Evolutionary conservation across 2,888 invertebrate genomes (phyloP).

Genomic region (Entomobrya multifasciata): DNA sequence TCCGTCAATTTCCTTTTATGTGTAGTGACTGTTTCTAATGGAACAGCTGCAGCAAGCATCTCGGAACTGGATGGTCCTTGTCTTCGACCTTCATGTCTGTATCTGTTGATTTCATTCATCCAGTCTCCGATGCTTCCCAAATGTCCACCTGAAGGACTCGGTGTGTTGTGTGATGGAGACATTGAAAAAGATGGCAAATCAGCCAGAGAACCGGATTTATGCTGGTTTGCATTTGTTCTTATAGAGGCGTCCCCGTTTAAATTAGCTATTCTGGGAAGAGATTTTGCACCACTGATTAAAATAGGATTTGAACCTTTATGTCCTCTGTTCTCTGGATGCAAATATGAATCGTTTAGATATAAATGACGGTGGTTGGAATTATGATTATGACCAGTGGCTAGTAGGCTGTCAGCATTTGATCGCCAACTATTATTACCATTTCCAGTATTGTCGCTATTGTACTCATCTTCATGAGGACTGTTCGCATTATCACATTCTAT

Average conservation of each 20-base stretch:
- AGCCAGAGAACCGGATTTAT: constrained; percentile 67
- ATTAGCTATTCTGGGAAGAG: constrained; percentile 64
- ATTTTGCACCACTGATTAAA: constrained; percentile 70
- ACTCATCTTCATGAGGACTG: not conserved
- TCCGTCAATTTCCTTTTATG: constrained; percentile 24
- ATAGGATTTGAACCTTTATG: constrained; percentile 17
- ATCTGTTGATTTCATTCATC: constrained; percentile 85
- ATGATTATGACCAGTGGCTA: constrained; percentile 23
- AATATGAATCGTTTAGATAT: constrained; percentile 26
- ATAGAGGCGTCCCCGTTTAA: not conserved
- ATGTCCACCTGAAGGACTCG: constrained; percentile 36
- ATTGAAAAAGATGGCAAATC: constrained; percentile 34
- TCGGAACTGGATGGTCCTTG: constrained; percentile 86
- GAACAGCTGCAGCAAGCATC: constrained; percentile 87
- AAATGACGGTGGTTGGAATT: not conserved
- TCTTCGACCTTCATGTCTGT: constrained; percentile 86
- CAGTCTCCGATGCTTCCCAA: constrained; percentile 88
- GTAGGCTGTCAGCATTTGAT: constrained; percentile 44
- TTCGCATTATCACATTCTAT: constrained; percentile 47
- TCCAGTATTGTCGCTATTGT: not conserved
- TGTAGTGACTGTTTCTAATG: constrained; percentile 87
- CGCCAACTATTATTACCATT: constrained; percentile 15
- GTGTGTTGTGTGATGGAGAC: not conserved
- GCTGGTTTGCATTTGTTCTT: not conserved
- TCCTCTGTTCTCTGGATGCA: not conserved